Base-by-base conservation (phyloP, 2,888 invertebrate genomes). In the Orthosia incerta region DNA sequence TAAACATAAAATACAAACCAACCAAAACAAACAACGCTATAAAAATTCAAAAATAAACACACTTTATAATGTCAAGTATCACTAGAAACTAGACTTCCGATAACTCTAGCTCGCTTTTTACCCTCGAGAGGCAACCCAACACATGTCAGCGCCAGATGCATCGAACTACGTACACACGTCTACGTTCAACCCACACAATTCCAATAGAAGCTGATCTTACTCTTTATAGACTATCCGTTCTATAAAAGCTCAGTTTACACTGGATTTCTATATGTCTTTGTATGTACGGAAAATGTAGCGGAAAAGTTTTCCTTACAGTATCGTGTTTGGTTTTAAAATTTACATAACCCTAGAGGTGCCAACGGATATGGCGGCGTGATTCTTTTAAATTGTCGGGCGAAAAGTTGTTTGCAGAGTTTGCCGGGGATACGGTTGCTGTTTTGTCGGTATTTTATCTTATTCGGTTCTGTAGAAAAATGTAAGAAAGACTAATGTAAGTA, bases 221-320 rank as follows among this genome's bases (percentile, higher is more conserved):
- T 2, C 16, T 7, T 0, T 13, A 18, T 2, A n/a, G 4, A 31
- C 2, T 26, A 65, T 23, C 1, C 9, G 4, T 23, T 13, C 12
- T 18, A 4, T 2, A 5, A 53, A 5, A 66, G 39, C 0, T 20
- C 23, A 26, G 9, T 3, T 18, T 48, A 16, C 5, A 23, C 39
- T 39, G 20, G 12, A 48, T 12, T 16, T 7, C 18, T 2, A 11
- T 31, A 23, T 1, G 9, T 56, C 4, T 15, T 16, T 1, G 0
- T 20, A 9, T 18, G 46, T 48, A 64, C 0, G 26, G 18, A 51
- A 4, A 39, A 20, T 73, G 51, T 63, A 50, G 2, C 13, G 16
- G 74, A 23, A 76, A 79, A 76, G 26, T 76, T 76, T 79, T 26
- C 48, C 13, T 51, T 31, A 13, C 11, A 73, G 20, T 73, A 80